These are phyloP conservation scores for Aptenodytes forsteri DNA, from an alignment of 2,113 vertebrate genomes.

Conservation along the genomic window DNA sequence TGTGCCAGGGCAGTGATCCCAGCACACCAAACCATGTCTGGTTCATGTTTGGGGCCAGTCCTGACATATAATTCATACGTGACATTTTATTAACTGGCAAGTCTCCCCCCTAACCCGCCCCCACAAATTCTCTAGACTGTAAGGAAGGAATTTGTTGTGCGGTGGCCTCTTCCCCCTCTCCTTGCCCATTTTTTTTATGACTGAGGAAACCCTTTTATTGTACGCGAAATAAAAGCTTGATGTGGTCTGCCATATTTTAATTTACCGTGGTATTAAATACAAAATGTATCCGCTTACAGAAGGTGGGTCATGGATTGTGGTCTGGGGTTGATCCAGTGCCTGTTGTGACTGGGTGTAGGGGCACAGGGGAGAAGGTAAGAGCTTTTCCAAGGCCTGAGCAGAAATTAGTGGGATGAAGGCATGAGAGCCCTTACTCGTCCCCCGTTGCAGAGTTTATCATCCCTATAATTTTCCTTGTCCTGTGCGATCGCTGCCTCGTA, in stretches of 20 bases:
- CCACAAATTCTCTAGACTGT: conserved; percentile 17
- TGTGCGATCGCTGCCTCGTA: fast-evolving
- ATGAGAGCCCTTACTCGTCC: background rate
- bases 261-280: conserved; percentile 48
- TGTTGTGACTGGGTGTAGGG: background rate
- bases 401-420: background rate
- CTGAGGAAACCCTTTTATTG: conserved; percentile 66
- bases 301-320: conserved; percentile 26
- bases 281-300: conserved; percentile 39
- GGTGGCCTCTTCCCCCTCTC: conserved; percentile 48
- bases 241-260: conserved; percentile 62
- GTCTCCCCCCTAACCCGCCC: conserved; percentile 28
- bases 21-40: conserved; percentile 28
- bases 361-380: background rate
- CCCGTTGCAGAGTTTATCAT: background rate
- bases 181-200: conserved; percentile 47
- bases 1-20: conserved; percentile 1
- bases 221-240: conserved; percentile 45
- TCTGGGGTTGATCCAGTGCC: background rate
- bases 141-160: conserved; percentile 61
- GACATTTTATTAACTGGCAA: conserved; percentile 62
- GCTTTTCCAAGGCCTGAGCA: background rate
- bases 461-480: background rate
- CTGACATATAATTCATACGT: conserved; percentile 35
- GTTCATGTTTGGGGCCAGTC: conserved; percentile 47